Conservation (phyloP, 2,888 invertebrate species). For the Corythucha ciliata region DNA sequence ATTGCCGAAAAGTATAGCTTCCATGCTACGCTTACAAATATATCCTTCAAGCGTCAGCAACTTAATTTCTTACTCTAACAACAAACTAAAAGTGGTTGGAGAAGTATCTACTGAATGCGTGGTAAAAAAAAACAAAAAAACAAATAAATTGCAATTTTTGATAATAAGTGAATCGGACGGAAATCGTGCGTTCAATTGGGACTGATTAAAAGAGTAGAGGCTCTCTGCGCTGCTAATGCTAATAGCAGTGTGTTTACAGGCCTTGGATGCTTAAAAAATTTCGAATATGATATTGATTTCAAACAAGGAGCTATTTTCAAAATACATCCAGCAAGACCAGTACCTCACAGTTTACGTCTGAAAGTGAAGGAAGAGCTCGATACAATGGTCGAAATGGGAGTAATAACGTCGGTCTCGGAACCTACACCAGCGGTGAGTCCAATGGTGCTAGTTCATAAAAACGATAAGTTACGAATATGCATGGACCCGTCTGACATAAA, state of each 20-base stretch:
- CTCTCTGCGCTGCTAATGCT: not conserved
- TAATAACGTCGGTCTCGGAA: constrained; percentile 10
- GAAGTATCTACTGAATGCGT: not conserved
- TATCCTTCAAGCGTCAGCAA: not conserved
- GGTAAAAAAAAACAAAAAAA: not conserved
- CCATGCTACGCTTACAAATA: not conserved
- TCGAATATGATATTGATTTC: constrained; percentile 3
- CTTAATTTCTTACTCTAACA: not conserved
- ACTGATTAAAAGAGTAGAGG: not conserved
- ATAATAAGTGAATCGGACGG: not conserved
- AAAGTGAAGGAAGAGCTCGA: constrained; percentile 13
- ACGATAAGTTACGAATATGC: constrained; percentile 15
- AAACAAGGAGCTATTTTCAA: not conserved
- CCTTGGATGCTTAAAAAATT: constrained; percentile 8
- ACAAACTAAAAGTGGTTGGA: not conserved
- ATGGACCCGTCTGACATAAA: constrained; percentile 14
- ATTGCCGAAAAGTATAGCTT: not conserved
- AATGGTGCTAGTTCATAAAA: constrained; percentile 14
- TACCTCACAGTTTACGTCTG: not conserved
- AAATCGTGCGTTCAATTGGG: not conserved
- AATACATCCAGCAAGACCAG: constrained; percentile 7
- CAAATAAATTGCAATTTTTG: not conserved
- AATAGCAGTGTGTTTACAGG: not conserved
- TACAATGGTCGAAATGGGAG: not conserved
- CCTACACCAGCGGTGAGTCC: constrained; percentile 7